Evolutionary conservation across 2,113 vertebrate species (phyloP).

Genomic region (Rhinoderma darwinii): DNA sequence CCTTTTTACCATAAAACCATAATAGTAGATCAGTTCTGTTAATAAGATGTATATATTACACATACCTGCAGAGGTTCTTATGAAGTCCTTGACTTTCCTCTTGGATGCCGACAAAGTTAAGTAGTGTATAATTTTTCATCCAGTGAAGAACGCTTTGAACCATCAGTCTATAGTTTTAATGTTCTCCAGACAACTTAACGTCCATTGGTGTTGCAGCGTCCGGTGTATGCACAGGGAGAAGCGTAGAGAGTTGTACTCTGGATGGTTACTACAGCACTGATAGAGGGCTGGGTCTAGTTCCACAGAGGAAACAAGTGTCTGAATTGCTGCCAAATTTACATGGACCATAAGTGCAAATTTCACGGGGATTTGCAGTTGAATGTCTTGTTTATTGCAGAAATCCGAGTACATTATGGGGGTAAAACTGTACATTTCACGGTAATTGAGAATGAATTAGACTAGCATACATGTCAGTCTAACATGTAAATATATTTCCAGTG

Average conservation of each 20-base stretch:
- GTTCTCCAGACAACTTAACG: background rate
- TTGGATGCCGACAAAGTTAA: background rate
- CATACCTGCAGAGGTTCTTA: background rate
- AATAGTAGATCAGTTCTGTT: background rate
- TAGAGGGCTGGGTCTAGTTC: constrained; percentile 4
- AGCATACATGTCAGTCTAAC: background rate
- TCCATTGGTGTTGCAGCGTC: background rate
- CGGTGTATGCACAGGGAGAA: background rate
- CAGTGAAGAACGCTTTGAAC: background rate
- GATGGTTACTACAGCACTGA: constrained; percentile 7
- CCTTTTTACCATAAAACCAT: background rate
- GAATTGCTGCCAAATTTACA: constrained; percentile 39
- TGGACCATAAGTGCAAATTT: constrained; percentile 36
- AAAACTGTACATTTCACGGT: background rate
- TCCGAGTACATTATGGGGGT: background rate
- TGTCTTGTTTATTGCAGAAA: constrained; percentile 12
- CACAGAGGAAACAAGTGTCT: constrained; percentile 46
- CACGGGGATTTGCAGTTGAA: constrained; percentile 4
- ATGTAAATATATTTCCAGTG: background rate
- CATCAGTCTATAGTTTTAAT: background rate
- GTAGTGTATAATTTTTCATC: background rate
- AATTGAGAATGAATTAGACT: background rate
- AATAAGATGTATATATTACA: background rate
- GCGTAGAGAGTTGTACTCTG: background rate
- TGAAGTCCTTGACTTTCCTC: background rate